Evolutionary conservation across 2,797 vertebrate species (phyloP), one percentile per base, ranked within the genome.

Genomic region (Hippocampus kuda): DNA sequence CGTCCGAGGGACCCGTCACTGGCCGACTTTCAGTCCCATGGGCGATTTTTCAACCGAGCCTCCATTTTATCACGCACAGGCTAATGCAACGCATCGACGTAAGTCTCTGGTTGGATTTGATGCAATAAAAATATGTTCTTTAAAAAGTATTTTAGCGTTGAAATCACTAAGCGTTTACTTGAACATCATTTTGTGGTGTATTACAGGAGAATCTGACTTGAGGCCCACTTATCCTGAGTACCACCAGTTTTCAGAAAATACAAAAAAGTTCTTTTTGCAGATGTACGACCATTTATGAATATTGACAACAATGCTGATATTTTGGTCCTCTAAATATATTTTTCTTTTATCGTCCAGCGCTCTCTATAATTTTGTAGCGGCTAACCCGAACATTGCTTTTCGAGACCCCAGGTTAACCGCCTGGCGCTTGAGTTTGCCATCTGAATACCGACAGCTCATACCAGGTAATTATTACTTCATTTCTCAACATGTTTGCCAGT

Each of bases 371-470:
- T 70, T 90, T 70, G 75, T 90, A 66, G 69, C 51, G 1, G 12
- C 5, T 26, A 67, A 69, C 38, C 1, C 16, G 0, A 68, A 26
- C 62, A 68, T 90, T 1, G n/a, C 76, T 1, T 64, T 88, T 16
- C 83, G 64, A 1, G 87, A 88, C 73, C 69, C 60, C 0, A 80
- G 24, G 68, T 73, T 91, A 68, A 79, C 87, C 46, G 4, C 67
- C 18, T 90, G 90, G 90, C 89, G 87, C 18, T 72, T 84, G 0
- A 0, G 12, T 41, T 70, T 90, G 72, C 63, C 81, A 62, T 24
- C 42, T 0, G 75, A 83, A 4, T 86, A 89, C 76, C 73, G 72
- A 56, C 71, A 27, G 41, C 27, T 87, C 60, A 86, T 90, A 34
- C 82, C 78, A 72, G 81, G 90, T 89, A 34, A 2, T 56, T 70